Percentiles rank a stretch among this genome's conserved stretches.
Conservation (phyloP, 1,140 invertebrate genomes). For the Ooceraea biroi region DNA sequence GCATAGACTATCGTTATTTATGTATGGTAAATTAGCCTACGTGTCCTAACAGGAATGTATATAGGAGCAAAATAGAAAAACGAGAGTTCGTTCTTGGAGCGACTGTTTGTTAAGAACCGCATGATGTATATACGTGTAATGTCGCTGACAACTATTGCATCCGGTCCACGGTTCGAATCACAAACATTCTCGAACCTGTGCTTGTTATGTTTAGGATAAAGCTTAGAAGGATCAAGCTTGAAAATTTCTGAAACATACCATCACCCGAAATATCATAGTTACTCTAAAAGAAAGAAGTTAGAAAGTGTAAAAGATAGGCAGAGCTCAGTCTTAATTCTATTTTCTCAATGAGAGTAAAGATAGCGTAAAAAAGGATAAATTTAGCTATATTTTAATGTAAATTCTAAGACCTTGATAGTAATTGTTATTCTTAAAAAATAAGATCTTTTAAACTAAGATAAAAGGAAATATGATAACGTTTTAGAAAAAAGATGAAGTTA, state of each 20-base stretch:
- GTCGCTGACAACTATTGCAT: conserved; percentile 29
- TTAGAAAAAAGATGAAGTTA: not conserved
- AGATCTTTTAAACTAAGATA: not conserved
- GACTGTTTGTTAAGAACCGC: conserved; percentile 27
- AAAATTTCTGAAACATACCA: conserved; percentile 41
- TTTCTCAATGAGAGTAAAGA: not conserved
- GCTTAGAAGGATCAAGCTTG: conserved; percentile 39
- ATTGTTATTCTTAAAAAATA: not conserved
- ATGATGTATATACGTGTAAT: not conserved
- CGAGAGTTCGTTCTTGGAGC: conserved; percentile 24
- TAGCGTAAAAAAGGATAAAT: not conserved
- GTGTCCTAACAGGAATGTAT: conserved; percentile 80
- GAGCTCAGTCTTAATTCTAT: conserved; percentile 38
- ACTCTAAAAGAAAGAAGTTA: conserved; percentile 42
- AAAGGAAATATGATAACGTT: not conserved
- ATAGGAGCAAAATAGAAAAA: conserved; percentile 68
- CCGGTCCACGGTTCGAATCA: conserved; percentile 29
- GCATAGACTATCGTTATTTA: conserved; percentile 72
- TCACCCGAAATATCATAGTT: not conserved
- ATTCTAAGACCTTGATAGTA: not conserved
- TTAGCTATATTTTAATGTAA: conserved; percentile 2
- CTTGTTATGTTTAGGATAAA: conserved; percentile 22
- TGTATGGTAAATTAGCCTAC: conserved; percentile 81
- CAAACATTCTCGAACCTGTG: conserved; percentile 32
- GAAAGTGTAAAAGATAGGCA: conserved; percentile 21